These are phyloP conservation scores for Lepidotrigona ventralis DNA, from an alignment of 1,140 invertebrate genomes.

Conservation along the genomic window DNA sequence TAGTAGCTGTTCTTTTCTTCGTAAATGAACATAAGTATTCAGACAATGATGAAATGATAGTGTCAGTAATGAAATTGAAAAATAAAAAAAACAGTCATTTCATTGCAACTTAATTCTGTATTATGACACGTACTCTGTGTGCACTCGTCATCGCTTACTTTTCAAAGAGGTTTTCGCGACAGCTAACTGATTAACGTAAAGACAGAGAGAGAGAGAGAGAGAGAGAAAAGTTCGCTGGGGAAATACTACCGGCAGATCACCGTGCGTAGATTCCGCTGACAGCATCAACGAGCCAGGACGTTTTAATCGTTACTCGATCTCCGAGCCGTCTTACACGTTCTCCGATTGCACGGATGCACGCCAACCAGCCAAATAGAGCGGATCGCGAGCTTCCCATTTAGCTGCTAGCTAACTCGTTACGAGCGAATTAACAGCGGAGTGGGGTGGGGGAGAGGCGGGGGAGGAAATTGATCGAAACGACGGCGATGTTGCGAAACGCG, in stretches of 20 bases:
- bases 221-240: slow-evolving; percentile 26
- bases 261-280: slow-evolving; percentile 38
- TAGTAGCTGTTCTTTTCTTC: too few relatives aligned
- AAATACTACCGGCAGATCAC: slow-evolving; percentile 8
- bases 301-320: slow-evolving; percentile 32
- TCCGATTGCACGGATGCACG: not conserved
- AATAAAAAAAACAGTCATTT: too few relatives aligned
- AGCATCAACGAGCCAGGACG: not conserved
- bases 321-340: not conserved
- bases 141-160: too few relatives aligned
- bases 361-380: not conserved
- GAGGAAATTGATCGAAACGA: slow-evolving; percentile 13
- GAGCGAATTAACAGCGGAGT: not conserved
- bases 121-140: too few relatives aligned
- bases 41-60: too few relatives aligned
- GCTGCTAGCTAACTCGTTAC: not conserved
- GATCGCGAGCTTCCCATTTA: not conserved
- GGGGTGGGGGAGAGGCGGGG: not conserved
- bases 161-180: too few relatives aligned
- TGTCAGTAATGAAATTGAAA: too few relatives aligned
- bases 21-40: too few relatives aligned
- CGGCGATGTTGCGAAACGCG: not conserved
- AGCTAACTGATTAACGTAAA: too few relatives aligned
- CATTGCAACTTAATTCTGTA: too few relatives aligned
- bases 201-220: not conserved